Evolutionary conservation across 2,113 vertebrate genomes (phyloP), one percentile per base, ranked within the genome.

Genomic region (Mormyrus lacerda): DNA sequence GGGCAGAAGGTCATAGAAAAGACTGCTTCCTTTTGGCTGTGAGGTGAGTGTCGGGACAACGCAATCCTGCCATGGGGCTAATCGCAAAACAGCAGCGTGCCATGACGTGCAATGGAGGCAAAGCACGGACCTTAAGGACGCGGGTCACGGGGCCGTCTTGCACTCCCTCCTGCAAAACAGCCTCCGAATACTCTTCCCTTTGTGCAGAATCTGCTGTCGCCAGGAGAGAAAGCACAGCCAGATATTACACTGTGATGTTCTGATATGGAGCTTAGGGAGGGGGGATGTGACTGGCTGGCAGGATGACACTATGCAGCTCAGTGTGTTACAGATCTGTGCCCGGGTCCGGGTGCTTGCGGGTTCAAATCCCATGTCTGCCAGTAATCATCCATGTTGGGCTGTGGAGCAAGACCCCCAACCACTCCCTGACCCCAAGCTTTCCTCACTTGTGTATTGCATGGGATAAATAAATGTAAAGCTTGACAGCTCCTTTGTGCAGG

Each of bases 221-320:
- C 89, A 91, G 88, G 90, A 82, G 89, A 58, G 89, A 79, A 47
- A 88, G 88, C 89, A 92, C 86, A 82, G 86, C 58, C 90, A 92
- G 87, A 90, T 91, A 91, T 91, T 93, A 90, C 73, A 89, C 90
- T 90, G 89, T 24, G 86, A 61, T 17, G 47, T 89, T 91, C 90
- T 93, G 92, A 94, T 92, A 91, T 61, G 61, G 91, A 87, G 90
- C 92, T 90, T 92, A 93, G 93, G 91, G 91, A 92, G 92, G 50
- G 86, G 86, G 61, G 50, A 65, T 47, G 88, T 90, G 10, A 85
- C 90, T 85, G 89, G 44, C 90, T 79, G 39, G 48, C 50, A 27
- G 48, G 42, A 47, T 87, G 84, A 73, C 27, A 73, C 21, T 47
- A 24, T 48, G 47, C 45, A 13, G 47, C 83, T 27, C 83, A 47